Evolutionary conservation across 1,140 invertebrate genomes (phyloP), one percentile per base, ranked within the genome.

Genomic region (Hetaerina americana): DNA sequence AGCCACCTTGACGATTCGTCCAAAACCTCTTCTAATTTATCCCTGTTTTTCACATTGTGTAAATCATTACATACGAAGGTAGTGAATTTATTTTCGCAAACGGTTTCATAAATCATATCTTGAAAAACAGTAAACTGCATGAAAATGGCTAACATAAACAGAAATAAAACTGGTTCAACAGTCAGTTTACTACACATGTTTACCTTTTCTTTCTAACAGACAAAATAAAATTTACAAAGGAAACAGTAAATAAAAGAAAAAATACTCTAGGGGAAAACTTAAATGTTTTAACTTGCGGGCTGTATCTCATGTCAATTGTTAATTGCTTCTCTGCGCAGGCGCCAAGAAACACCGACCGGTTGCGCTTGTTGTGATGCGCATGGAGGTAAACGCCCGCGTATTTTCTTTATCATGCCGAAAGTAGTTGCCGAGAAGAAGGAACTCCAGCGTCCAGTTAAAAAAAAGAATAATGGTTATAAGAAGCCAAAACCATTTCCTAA

Each of bases 121-220:
- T 85, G 84, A 27, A 82, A 76, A 0, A 81, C 78, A n/a, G 80
- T 78, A 67, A 78, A 80, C 68, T 82, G 78, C 57, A 82, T 78
- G 73, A 81, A 84, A 12, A 78, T 78, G 15, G 80, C 79, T 28
- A 84, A 74, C 80, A 84, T 84, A 75, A 81, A 84, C 10, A 85
- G 73, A 73, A 85, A 81, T 22, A 84, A 73, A 12, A 84, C 79
- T 5, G 84, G 84, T 74, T 85, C 84, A 5, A 85, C 83, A 0
- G 83, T 72, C 27, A 72, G 2, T 1, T 10, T 5, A 12, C 40
- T 57, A 57, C 40, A 57, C n/a, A n/a, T n/a, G n/a, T n/a, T n/a
- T n/a, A n/a, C n/a, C n/a, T n/a, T n/a, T n/a, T n/a, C n/a, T n/a
- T n/a, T n/a, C n/a, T n/a, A n/a, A n/a, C n/a, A n/a, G n/a, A n/a